These are phyloP conservation scores for Agrotis ipsilon DNA, from an alignment of 2,888 invertebrate genomes.

Conservation along the genomic window DNA sequence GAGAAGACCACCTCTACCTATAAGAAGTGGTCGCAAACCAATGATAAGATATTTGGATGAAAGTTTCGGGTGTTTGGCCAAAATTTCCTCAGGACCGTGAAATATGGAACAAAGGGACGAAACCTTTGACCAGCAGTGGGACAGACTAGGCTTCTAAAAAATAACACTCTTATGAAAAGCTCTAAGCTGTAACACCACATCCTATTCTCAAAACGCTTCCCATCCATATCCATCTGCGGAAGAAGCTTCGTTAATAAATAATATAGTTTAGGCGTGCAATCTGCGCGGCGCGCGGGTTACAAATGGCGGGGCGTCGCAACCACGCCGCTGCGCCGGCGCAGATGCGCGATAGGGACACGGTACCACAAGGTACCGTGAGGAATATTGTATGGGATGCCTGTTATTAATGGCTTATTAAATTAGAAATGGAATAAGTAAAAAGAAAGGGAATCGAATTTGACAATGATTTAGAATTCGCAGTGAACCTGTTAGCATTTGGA, in stretches of 20 bases:
- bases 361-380: constrained; percentile 19
- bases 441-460: background rate
- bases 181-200: constrained; percentile 4
- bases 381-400: constrained; percentile 44
- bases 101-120: too few species aligned
- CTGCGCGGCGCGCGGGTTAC: constrained; percentile 66
- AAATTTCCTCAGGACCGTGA: too few species aligned
- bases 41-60: too few species aligned
- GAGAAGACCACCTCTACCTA: too few species aligned
- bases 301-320: constrained; percentile 73
- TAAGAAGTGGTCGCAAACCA: too few species aligned
- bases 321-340: constrained; percentile 60
- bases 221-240: constrained; percentile 38
- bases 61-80: too few species aligned
- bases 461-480: background rate
- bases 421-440: constrained; percentile 30
- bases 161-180: too few species aligned
- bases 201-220: constrained; percentile 16
- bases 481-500: too few species aligned
- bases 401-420: constrained; percentile 61
- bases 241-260: constrained; percentile 65
- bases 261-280: constrained; percentile 60
- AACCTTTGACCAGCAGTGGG: too few species aligned
- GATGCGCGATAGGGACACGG: constrained; percentile 70
- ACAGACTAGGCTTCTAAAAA: too few species aligned